Percentiles rank a stretch among this genome's conserved stretches.
Evolutionary conservation across 1,140 invertebrate species (phyloP).

Genomic region (Paraescarpia echinospica): DNA sequence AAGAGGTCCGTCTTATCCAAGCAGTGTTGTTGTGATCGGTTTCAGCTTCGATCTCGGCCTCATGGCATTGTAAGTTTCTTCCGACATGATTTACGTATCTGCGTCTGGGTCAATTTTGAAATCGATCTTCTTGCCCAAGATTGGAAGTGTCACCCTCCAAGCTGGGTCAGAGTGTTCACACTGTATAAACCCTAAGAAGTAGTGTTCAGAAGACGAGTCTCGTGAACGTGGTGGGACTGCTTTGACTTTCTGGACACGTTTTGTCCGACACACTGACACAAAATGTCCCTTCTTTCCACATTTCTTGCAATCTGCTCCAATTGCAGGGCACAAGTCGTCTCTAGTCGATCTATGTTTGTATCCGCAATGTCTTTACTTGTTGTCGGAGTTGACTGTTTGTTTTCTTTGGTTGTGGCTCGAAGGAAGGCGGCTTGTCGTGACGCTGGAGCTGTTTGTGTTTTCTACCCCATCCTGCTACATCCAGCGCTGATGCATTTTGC

Average conservation of each 20-base stretch:
- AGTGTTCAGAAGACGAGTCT: not conserved
- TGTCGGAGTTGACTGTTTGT: no score
- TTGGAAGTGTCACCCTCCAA: not conserved
- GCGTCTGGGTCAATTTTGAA: not conserved
- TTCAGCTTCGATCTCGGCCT: conserved; percentile 6
- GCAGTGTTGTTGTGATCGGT: not conserved
- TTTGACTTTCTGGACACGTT: not conserved
- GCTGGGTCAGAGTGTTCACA: not conserved
- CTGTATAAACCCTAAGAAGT: not conserved
- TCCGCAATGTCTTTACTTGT: no score
- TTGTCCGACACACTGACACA: not conserved
- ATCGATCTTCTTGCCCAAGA: not conserved
- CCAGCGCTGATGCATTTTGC: no score
- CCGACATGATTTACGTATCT: not conserved
- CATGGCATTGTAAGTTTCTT: not conserved
- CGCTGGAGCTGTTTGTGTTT: no score
- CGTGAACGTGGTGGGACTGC: not conserved
- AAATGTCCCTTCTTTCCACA: not conserved
- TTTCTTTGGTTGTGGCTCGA: no score
- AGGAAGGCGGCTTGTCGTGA: no score
- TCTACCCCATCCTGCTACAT: no score
- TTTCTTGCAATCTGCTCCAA: conserved; percentile 6
- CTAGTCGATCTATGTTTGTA: no score
- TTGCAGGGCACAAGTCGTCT: no score
- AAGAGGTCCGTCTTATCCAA: not conserved